These are phyloP conservation scores for Hylomyscus alleni DNA, from an alignment of 2,797 vertebrate genomes.

Conservation along the genomic window DNA sequence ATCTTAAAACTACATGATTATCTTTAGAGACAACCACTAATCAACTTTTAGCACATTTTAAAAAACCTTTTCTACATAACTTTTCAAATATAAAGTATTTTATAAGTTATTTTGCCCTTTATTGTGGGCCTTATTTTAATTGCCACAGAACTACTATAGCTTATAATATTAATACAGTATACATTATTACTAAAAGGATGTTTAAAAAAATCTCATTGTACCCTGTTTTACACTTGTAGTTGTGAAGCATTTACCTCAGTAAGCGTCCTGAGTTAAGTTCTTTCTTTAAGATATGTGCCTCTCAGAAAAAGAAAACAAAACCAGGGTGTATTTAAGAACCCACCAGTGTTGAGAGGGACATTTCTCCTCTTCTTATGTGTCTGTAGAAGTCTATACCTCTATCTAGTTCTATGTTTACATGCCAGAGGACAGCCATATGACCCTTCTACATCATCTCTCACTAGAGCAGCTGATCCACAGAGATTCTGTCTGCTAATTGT, in stretches of 20 bases:
- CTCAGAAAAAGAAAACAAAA: neutral
- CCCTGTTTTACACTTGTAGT: neutral
- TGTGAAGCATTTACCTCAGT: neutral
- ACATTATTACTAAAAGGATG: neutral
- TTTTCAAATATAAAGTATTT: conserved; percentile 8
- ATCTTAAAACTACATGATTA: neutral
- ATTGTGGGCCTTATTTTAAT: conserved; percentile 6
- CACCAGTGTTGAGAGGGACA: neutral
- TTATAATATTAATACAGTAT: neutral
- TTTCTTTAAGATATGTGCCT: neutral
- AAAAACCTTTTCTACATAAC: neutral
- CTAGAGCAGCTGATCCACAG: neutral
- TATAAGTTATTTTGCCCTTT: neutral
- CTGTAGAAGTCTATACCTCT: neutral
- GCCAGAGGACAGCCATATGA: neutral
- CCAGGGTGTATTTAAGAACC: neutral
- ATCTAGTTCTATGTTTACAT: neutral
- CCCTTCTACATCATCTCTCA: neutral
- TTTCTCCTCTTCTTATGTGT: neutral
- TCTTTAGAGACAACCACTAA: neutral
- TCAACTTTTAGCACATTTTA: neutral
- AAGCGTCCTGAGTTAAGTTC: neutral
- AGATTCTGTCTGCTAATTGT: neutral
- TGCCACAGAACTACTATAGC: neutral
- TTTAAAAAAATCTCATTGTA: neutral